phyloP scores from a whole-genome alignment of 2,797 vertebrate genomes.

The Microcaecilia unicolor region DNA sequence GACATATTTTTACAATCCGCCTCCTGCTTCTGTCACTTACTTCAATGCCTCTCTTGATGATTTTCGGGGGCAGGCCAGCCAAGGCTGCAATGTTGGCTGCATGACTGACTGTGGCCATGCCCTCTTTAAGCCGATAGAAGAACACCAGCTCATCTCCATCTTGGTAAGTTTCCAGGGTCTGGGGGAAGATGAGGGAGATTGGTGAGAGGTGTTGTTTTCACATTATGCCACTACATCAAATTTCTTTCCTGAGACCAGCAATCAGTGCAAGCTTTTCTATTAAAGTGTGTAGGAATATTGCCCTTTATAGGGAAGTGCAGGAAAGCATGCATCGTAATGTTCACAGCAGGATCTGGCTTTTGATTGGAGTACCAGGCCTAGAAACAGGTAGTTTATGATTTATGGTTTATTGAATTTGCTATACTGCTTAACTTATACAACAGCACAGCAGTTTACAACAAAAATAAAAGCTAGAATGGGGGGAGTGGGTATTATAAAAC shows the following conservation, averaged over 20 bases:
- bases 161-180: constrained; percentile 88
- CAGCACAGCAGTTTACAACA: too few relatives aligned
- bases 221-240: neutral
- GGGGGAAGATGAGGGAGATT: constrained; percentile 1
- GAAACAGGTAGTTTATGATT: too few relatives aligned
- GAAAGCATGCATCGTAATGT: too few relatives aligned
- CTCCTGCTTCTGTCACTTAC: constrained; percentile 54
- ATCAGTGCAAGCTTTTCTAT: neutral
- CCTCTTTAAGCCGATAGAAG: constrained; percentile 86
- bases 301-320: too few relatives aligned
- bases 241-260: neutral
- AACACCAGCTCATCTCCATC: constrained; percentile 86
- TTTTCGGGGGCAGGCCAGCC: constrained; percentile 71
- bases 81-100: constrained; percentile 86
- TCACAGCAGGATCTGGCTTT: too few relatives aligned
- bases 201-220: neutral
- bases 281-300: too few relatives aligned
- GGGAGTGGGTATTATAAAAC: too few relatives aligned
- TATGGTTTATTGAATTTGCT: too few relatives aligned
- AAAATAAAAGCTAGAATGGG: too few relatives aligned
- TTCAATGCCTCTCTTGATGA: constrained; percentile 78
- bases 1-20: too few relatives aligned
- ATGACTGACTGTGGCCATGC: constrained; percentile 76
- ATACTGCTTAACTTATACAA: too few relatives aligned
- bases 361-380: too few relatives aligned